Evolutionary conservation across 2,113 vertebrate species (phyloP).

Genomic region (Ondatra zibethicus): DNA sequence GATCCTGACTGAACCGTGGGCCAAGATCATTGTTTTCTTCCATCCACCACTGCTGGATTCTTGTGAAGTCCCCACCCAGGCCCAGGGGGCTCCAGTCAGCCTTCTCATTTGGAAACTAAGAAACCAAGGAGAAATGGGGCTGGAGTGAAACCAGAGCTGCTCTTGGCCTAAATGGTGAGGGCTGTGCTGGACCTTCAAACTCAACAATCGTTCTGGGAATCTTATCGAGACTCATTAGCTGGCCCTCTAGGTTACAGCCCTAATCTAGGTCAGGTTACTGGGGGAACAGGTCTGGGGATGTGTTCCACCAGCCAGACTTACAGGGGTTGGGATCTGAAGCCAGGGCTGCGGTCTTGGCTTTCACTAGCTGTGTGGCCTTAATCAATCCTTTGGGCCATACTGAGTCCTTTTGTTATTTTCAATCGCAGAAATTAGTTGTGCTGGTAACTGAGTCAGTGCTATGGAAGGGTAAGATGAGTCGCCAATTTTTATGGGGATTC

Average conservation of each 20-base stretch:
- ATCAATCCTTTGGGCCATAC: constrained; percentile 32
- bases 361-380: constrained; percentile 43
- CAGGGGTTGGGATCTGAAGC: constrained; percentile 38
- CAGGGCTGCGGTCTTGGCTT: constrained; percentile 66
- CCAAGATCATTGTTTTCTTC: not conserved
- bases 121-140: not conserved
- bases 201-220: constrained; percentile 58
- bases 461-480: constrained; percentile 40
- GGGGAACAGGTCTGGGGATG: constrained; percentile 11
- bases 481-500: constrained; percentile 67
- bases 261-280: constrained; percentile 57
- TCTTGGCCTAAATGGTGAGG: not conserved
- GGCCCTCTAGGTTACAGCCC: not conserved
- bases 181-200: not conserved
- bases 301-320: constrained; percentile 26
- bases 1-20: not conserved
- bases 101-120: constrained; percentile 34
- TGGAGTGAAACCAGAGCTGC: not conserved
- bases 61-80: not conserved
- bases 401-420: not conserved
- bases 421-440: constrained; percentile 37
- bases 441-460: not conserved
- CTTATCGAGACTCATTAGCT: constrained; percentile 1
- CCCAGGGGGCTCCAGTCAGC: not conserved
- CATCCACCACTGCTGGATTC: not conserved